phyloP scores from a whole-genome alignment of 2,888 invertebrate genomes.

The Cephus sareptanus region DNA sequence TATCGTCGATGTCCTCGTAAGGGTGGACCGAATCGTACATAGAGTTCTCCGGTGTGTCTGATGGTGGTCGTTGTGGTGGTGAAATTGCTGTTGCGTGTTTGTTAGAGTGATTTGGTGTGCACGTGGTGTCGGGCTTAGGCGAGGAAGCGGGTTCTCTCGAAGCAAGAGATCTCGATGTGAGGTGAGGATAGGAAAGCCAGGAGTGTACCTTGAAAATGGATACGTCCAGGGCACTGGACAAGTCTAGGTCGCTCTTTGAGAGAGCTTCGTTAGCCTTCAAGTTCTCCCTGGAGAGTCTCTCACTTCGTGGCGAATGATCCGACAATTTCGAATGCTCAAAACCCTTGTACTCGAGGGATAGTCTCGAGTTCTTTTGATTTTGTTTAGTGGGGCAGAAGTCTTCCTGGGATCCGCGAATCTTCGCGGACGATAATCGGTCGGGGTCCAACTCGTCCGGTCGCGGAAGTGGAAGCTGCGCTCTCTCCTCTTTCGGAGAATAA shows the following conservation, averaged over 20 bases:
- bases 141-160: conserved; percentile 1
- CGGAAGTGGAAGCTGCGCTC: conserved; percentile 1
- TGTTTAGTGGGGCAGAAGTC: conserved; percentile 40
- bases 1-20: conserved; percentile 30
- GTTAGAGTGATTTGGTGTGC: conserved; percentile 12
- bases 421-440: neutral
- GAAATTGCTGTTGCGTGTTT: conserved; percentile 9
- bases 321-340: conserved; percentile 12
- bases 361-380: conserved; percentile 44
- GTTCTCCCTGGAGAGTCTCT: conserved; percentile 9
- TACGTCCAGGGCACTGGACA: conserved; percentile 29
- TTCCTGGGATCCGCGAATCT: neutral
- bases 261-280: conserved; percentile 18
- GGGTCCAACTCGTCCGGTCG: neutral
- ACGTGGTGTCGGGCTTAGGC: conserved; percentile 5
- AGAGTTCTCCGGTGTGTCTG: conserved; percentile 23
- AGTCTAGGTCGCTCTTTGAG: conserved; percentile 36
- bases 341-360: conserved; percentile 42
- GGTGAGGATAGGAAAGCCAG: conserved; percentile 38
- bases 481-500: conserved; percentile 28
- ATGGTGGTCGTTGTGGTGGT: conserved; percentile 6
- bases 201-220: conserved; percentile 31
- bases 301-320: conserved; percentile 1
- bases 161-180: conserved; percentile 8
- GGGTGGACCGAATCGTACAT: conserved; percentile 21